Evolutionary conservation across 2,888 invertebrate genomes (phyloP), one percentile per base, ranked within the genome.

Genomic region (Cataglyphis altisquamis): DNA sequence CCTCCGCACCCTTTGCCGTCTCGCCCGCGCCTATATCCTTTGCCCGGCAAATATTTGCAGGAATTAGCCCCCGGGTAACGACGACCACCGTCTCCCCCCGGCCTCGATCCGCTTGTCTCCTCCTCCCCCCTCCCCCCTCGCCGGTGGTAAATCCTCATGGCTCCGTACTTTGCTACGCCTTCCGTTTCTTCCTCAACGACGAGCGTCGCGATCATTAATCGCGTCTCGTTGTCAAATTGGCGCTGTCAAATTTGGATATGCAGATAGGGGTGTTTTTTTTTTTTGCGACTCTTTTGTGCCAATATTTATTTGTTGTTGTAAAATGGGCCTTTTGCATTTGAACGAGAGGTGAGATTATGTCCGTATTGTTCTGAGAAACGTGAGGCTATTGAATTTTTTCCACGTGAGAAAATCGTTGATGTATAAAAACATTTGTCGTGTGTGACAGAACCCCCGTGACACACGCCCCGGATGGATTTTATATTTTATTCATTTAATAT

Each of bases 1-100:
- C 87, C 85, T 41, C 41, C 78, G 66, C 68, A 68, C 63, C 68
- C 86, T 86, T 84, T 88, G 84, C 45, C 82, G 80, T 85, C 85
- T 84, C 86, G 84, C 87, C 74, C 88, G 84, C 88, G 90, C 90
- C 91, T 89, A 91, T 91, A 90, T 92, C 91, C 90, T 91, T 52
- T 92, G 91, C 91, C 90, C 89, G 88, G 93, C 93, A 94, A 94
- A 94, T 94, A 94, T 94, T 94, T 94, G 94, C 91, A 86, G 91
- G 90, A 90, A 90, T 90, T 90, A 90, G 90, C 86, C 82, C 72
- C 84, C 63, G 74, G 73, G 70, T 68, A 86, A 88, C 90, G 85
- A 90, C 86, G 87, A 86, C 84, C 82, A 73, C 87, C 82, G 63
- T 77, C n/a, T 9, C 25, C 32, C 5, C 6, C 6, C 4, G 25